Evolutionary conservation across 2,113 vertebrate genomes (phyloP).

Genomic region (Coregonus clupeaformis): DNA sequence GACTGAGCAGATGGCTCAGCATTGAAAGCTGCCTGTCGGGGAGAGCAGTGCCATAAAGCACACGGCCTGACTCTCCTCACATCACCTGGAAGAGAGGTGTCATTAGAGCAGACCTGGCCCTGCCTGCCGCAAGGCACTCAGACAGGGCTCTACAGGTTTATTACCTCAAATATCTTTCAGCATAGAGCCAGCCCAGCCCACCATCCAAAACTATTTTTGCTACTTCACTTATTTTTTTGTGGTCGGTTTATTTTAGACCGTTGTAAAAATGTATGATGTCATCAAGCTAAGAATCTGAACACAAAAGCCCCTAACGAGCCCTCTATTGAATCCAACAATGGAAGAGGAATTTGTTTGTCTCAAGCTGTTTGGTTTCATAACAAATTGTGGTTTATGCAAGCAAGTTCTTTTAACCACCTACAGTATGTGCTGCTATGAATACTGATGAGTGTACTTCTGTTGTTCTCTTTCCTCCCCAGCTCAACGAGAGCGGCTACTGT

Average conservation of each 20-base stretch:
- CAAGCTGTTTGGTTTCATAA: slow-evolving; percentile 47
- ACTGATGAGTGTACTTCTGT: slow-evolving; percentile 8
- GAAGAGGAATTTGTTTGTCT: slow-evolving; percentile 32
- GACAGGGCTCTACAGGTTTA: background rate
- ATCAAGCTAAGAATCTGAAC: slow-evolving; percentile 42
- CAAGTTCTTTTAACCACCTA: slow-evolving; percentile 17
- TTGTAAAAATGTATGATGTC: slow-evolving; percentile 42
- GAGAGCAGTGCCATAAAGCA: slow-evolving; percentile 71
- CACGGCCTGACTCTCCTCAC: slow-evolving; percentile 35
- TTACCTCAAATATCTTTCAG: background rate
- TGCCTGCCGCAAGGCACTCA: background rate
- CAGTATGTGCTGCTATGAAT: background rate
- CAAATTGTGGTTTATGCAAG: slow-evolving; percentile 45
- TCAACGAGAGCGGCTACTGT: slow-evolving; percentile 94
- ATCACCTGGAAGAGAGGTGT: slow-evolving; percentile 58
- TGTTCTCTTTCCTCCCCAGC: slow-evolving; percentile 71
- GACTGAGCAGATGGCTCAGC: slow-evolving; percentile 84
- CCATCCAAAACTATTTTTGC: background rate
- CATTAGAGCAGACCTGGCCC: background rate
- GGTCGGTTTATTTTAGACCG: slow-evolving; percentile 41
- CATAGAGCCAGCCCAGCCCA: background rate
- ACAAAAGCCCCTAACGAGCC: slow-evolving; percentile 28
- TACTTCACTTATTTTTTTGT: slow-evolving; percentile 21
- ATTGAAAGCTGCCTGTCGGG: slow-evolving; percentile 83
- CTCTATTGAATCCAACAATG: slow-evolving; percentile 30